These are phyloP conservation scores for Drosophila prostipennis DNA, from an alignment of 2,888 invertebrate species.

Conservation along the genomic window DNA sequence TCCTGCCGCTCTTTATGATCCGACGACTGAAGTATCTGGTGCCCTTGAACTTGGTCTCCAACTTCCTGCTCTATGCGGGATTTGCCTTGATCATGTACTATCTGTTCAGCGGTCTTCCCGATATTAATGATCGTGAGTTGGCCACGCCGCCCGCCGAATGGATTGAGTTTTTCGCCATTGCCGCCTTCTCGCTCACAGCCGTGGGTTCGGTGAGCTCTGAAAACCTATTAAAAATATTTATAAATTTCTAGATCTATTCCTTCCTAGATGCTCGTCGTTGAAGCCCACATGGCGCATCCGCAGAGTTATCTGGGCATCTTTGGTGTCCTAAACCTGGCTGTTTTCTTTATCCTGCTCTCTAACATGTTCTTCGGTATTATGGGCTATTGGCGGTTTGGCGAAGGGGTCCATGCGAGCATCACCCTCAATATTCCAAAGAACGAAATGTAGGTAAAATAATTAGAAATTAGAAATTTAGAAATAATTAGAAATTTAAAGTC, in stretches of 20 bases:
- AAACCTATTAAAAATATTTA: accelerated
- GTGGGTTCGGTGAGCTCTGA: slow-evolving; percentile 88
- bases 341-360: slow-evolving; percentile 89
- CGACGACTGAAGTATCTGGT: slow-evolving; percentile 92
- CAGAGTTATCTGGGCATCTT: slow-evolving; percentile 93
- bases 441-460: slow-evolving; percentile 86
- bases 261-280: slow-evolving; percentile 94
- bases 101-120: slow-evolving; percentile 88
- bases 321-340: slow-evolving; percentile 94
- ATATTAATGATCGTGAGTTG: slow-evolving; percentile 79
- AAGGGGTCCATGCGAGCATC: slow-evolving; percentile 89
- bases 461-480: too few species aligned
- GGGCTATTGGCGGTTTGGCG: slow-evolving; percentile 94
- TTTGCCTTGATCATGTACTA: slow-evolving; percentile 89
- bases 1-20: slow-evolving; percentile 90
- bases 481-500: too few species aligned
- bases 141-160: slow-evolving; percentile 85
- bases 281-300: slow-evolving; percentile 97
- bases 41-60: slow-evolving; percentile 95
- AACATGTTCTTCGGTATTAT: slow-evolving; percentile 95
- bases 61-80: slow-evolving; percentile 85
- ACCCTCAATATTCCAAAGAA: slow-evolving; percentile 92
- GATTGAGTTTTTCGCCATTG: slow-evolving; percentile 95
- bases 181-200: slow-evolving; percentile 94
- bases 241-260: not conserved